phyloP scores from a whole-genome alignment of 2,888 invertebrate genomes.

The Limenitis camilla region DNA sequence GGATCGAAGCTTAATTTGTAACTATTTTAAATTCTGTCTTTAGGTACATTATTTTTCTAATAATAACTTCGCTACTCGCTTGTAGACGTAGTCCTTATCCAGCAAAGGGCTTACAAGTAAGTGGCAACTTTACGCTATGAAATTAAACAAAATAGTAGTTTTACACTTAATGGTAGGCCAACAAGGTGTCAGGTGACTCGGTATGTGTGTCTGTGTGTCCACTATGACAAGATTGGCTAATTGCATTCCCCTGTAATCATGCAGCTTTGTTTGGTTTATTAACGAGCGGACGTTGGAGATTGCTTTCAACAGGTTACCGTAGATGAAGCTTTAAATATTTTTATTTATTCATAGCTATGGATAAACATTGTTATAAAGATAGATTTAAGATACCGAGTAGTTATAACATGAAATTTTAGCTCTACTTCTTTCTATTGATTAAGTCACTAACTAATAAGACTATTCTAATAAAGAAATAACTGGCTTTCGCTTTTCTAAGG shows the following conservation, averaged over 20 bases:
- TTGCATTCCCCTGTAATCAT: conserved; percentile 66
- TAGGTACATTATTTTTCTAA: too few relatives aligned
- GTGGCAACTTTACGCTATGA: neutral
- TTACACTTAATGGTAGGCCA: conserved; percentile 24
- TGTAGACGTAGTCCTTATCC: too few relatives aligned
- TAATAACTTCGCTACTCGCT: too few relatives aligned
- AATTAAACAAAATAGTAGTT: neutral
- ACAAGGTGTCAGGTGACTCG: conserved; percentile 59
- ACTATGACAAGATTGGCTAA: conserved; percentile 61
- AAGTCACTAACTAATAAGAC: too few relatives aligned
- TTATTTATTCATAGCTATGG: neutral
- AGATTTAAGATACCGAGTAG: too few relatives aligned
- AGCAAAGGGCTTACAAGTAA: neutral
- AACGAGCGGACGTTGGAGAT: conserved; percentile 20
- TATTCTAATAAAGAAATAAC: too few relatives aligned
- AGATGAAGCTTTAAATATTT: neutral
- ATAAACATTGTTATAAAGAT: too few relatives aligned
- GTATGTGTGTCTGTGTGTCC: conserved; percentile 58
- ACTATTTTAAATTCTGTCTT: too few relatives aligned
- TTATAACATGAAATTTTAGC: too few relatives aligned
- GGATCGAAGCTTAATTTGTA: too few relatives aligned
- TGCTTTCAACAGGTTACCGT: conserved; percentile 19
- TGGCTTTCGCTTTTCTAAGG: too few relatives aligned
- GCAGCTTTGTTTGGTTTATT: conserved; percentile 28
- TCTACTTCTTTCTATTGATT: too few relatives aligned